Conservation (phyloP, 1,140 invertebrate genomes). For the Charaxes varanes region DNA sequence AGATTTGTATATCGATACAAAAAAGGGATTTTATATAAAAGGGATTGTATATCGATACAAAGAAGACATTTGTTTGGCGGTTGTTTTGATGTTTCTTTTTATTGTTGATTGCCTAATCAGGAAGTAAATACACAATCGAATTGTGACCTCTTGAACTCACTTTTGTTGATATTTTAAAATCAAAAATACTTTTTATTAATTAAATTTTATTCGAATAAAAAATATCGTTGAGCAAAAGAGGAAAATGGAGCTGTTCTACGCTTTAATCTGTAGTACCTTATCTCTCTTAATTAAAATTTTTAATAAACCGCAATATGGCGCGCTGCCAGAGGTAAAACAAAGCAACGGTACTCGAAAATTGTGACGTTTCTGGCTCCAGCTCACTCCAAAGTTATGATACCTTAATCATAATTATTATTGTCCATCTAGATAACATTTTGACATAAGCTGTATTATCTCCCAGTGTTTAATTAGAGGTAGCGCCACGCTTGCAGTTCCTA, state of each 20-base stretch:
- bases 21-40: too few species aligned
- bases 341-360: conserved; percentile 3
- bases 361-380: conserved; percentile 2
- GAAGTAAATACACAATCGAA: too few species aligned
- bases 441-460: too few species aligned
- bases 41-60: too few species aligned
- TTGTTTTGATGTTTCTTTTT: too few species aligned
- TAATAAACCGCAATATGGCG: conserved; percentile 3
- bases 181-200: neutral
- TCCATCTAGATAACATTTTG: neutral
- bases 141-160: too few species aligned
- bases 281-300: conserved; percentile 6
- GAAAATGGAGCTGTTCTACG: neutral
- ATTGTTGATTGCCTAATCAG: too few species aligned
- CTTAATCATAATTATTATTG: neutral
- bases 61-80: too few species aligned
- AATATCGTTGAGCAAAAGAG: neutral
- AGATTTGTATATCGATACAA: too few species aligned
- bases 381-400: neutral
- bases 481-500: too few species aligned
- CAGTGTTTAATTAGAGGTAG: too few species aligned
- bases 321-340: conserved; percentile 9
- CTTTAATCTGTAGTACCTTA: neutral
- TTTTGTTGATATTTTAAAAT: too few species aligned
- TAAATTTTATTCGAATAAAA: neutral